Base-by-base conservation (phyloP, 2,888 invertebrate genomes). In the Metopia argyrocephala region DNA sequence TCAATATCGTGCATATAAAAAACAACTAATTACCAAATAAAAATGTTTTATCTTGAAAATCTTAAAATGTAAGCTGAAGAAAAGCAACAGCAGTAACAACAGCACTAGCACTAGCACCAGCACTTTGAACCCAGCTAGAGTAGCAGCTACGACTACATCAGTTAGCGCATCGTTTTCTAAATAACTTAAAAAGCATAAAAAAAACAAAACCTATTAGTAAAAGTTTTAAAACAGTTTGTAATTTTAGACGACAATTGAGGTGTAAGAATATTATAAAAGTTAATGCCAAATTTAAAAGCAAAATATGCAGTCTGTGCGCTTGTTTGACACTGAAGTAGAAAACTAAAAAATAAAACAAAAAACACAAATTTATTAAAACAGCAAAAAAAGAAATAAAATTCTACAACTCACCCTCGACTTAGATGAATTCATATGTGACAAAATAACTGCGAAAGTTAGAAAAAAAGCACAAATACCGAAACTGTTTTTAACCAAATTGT, bases 11-110 rank as follows among this genome's bases (percentile, higher is more conserved):
- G 89, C 84, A 83, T 84, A 83, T 82, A 82, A 84, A 83, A 82
- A 76, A 86, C 87, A 88, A 89, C 89, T 88, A 88, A 88, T 88
- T 88, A 87, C 87, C 89, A 88, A 88, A 87, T 87, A 86, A 78
- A 38, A 87, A 88, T 86, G 87, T 86, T 86, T 87, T 87, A 88
- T 88, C 89, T 87, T 85, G 82, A 82, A 86, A 87, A 88, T 88
- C 88, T 79, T 38, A 71, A 71, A 79, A 66, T 75, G 78, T 81
- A 65, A 70, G 65, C 56, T 69, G 21, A 76, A 74, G 65, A 21
- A 54, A 78, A 68, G 69, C 54, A 81, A 61, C 9, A 66, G 15
- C 38, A 38, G 12, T 4, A 1, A 38, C 38, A 38, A 15, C 2
- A 15, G 12, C 0, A 78, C 71, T n/a, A n/a, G n/a, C n/a, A n/a